Percentiles rank a stretch among this genome's conserved stretches.
These are phyloP conservation scores for Sebastes aleutianus DNA, from an alignment of 2,797 vertebrate species.

Conservation along the genomic window DNA sequence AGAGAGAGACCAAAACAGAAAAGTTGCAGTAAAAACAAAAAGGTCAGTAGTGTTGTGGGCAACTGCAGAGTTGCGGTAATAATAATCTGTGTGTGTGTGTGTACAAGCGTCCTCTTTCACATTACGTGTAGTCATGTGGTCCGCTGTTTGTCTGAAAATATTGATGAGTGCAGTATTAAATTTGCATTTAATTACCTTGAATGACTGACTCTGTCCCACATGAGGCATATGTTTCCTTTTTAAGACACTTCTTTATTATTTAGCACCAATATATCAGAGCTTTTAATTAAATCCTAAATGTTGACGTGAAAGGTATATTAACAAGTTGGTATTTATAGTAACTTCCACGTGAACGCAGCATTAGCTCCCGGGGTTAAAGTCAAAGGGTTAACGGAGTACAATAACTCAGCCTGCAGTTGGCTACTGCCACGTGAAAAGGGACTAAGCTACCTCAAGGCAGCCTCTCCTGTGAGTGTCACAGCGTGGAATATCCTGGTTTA, in stretches of 20 bases:
- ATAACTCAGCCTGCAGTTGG: conserved; percentile 5
- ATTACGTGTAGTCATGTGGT: background rate
- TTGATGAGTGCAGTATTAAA: background rate
- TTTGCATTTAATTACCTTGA: conserved; percentile 1
- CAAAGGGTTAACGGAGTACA: background rate
- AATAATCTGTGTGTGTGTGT: background rate
- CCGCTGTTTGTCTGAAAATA: background rate
- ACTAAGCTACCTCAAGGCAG: conserved; percentile 9
- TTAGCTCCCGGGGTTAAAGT: conserved; percentile 1
- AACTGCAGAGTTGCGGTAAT: background rate
- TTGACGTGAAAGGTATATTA: background rate
- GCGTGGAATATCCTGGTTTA: conserved; percentile 13
- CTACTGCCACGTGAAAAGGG: background rate
- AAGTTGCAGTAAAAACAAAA: background rate
- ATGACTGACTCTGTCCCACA: background rate
- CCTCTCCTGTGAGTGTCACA: background rate
- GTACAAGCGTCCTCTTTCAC: background rate
- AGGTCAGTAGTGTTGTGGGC: background rate
- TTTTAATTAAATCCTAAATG: conserved; percentile 9
- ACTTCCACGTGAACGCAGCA: background rate
- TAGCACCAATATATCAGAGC: background rate
- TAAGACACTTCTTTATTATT: background rate
- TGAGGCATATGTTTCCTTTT: background rate
- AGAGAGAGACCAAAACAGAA: background rate
- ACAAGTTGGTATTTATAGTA: background rate